A percentile compares a stretch with the other conserved stretches of the same genome.
Conservation (phyloP, 2,797 vertebrate genomes). For the Chloroceryle inda region DNA sequence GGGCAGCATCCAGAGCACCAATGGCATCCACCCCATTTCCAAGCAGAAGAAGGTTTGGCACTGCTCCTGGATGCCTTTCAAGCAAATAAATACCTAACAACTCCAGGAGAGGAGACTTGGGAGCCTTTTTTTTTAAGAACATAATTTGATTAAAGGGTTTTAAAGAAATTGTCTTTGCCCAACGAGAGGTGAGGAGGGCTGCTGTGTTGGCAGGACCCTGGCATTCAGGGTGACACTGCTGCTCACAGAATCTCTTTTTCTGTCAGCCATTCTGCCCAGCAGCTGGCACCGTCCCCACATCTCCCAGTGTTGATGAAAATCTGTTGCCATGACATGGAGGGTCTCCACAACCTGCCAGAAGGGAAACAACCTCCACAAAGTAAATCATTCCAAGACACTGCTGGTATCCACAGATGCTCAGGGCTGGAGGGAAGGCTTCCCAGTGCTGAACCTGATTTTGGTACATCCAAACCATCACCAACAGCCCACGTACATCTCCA, state of each 20-base stretch:
- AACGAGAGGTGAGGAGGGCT: neutral
- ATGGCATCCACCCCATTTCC: neutral
- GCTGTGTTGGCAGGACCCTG: neutral
- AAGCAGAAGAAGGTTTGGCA: neutral
- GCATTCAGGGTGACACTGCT: neutral
- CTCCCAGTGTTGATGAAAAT: neutral
- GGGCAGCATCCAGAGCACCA: neutral
- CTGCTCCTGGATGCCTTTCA: slow-evolving; percentile 44
- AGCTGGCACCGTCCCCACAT: neutral
- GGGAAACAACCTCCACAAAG: neutral
- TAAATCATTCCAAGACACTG: neutral
- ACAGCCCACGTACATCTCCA: neutral
- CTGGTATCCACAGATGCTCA: neutral
- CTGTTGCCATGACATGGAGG: neutral
- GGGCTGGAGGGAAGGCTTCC: rapidly evolving
- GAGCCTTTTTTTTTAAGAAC: neutral
- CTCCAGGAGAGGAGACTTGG: neutral
- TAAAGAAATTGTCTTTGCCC: neutral
- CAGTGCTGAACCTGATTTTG: neutral
- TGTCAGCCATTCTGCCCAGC: neutral
- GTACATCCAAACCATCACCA: neutral
- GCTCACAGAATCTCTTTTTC: neutral
- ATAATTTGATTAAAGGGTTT: slow-evolving; percentile 21
- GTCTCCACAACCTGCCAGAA: neutral
- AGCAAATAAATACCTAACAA: neutral